Evolutionary conservation across 30 jellyfish, hydroid and myxozoan genomes (phyloP).

Genomic region (Aurelia aurita complex sp. Pacific): DNA sequence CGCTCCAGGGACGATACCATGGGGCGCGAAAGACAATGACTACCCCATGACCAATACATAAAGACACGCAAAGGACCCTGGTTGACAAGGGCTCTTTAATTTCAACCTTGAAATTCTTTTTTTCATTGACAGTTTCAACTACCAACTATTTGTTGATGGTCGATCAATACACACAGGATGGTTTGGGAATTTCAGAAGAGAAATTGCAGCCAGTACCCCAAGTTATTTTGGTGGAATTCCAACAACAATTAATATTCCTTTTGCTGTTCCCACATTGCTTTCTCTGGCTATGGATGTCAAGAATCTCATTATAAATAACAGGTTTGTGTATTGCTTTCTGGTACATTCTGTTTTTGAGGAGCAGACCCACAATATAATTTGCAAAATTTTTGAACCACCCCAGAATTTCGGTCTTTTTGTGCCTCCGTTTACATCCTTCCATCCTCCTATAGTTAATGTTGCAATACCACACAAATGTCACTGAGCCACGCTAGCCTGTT

Average conservation of each 20-base stretch:
- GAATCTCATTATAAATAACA: conserved; percentile 58
- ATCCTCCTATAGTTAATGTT: too few species aligned
- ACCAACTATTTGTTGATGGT: conserved; percentile 83
- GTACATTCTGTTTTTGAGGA: too few species aligned
- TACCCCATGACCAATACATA: too few species aligned
- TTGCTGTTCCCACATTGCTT: conserved; percentile 66
- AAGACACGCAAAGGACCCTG: not conserved
- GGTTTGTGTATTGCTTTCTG: conserved; percentile 44
- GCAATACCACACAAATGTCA: too few species aligned
- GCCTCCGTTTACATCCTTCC: too few species aligned
- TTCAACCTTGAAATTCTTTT: not conserved
- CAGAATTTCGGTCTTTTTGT: too few species aligned
- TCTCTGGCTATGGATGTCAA: conserved; percentile 83
- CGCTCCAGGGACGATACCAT: too few species aligned
- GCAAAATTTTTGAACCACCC: too few species aligned
- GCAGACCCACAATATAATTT: too few species aligned
- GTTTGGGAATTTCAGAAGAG: conserved; percentile 82
- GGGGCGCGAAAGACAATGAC: too few species aligned
- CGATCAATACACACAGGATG: conserved; percentile 81
- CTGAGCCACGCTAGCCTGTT: too few species aligned
- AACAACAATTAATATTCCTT: conserved; percentile 43
- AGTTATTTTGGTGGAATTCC: conserved; percentile 93
- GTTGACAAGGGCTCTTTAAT: not conserved
- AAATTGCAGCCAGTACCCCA: conserved; percentile 68
- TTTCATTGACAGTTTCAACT: conserved; percentile 27